Conservation (phyloP, 2,797 vertebrate genomes). For the Helarctos malayanus region DNA sequence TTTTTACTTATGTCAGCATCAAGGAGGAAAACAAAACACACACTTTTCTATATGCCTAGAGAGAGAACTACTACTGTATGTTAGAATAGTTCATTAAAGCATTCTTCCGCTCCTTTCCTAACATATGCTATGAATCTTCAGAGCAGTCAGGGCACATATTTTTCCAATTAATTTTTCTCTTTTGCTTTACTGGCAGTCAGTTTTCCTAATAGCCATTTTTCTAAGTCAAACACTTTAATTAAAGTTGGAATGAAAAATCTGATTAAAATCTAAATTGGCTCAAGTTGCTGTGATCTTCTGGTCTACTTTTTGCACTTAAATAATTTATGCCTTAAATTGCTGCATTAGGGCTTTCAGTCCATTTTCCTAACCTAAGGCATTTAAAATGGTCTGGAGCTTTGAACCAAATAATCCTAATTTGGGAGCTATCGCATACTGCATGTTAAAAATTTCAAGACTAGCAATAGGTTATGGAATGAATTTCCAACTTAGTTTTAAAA, state of each 20-base stretch:
- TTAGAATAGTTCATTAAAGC: slow-evolving; percentile 51
- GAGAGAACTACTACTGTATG: slow-evolving; percentile 10
- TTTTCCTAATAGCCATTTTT: slow-evolving; percentile 74
- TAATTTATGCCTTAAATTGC: slow-evolving; percentile 77
- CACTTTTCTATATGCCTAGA: slow-evolving; percentile 49
- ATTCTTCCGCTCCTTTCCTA: neutral
- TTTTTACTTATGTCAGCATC: slow-evolving; percentile 59
- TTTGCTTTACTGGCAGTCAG: slow-evolving; percentile 69
- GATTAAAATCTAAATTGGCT: slow-evolving; percentile 86
- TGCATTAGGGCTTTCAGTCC: slow-evolving; percentile 63
- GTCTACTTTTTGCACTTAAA: slow-evolving; percentile 72
- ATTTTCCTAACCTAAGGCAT: slow-evolving; percentile 72
- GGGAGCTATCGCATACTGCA: slow-evolving; percentile 65
- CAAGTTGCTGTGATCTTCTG: slow-evolving; percentile 72
- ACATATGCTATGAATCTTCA: slow-evolving; percentile 77
- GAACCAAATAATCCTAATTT: slow-evolving; percentile 77
- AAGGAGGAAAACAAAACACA: slow-evolving; percentile 21
- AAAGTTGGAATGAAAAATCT: slow-evolving; percentile 85
- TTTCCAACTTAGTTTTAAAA: slow-evolving; percentile 81
- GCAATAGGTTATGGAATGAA: slow-evolving; percentile 58
- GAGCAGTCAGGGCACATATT: slow-evolving; percentile 67
- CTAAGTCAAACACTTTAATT: slow-evolving; percentile 85
- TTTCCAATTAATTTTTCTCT: slow-evolving; percentile 75
- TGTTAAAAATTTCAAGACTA: slow-evolving; percentile 74
- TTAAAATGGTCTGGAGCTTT: slow-evolving; percentile 68